Percentiles rank a stretch among this genome's conserved stretches.
Conservation (phyloP, 2,113 vertebrate species). For the Carassius carassius region DNA sequence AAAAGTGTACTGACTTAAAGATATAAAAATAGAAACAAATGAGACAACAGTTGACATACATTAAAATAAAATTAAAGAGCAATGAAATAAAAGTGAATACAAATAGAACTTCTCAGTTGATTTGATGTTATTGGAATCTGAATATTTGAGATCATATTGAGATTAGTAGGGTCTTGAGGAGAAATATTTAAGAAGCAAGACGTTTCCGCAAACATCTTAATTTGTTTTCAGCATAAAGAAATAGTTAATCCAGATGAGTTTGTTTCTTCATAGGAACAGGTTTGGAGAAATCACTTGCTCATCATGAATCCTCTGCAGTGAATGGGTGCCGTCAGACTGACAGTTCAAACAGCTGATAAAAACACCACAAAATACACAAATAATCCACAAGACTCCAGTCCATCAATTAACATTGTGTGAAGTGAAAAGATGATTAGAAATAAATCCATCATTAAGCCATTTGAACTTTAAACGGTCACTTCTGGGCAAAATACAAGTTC, state of each 20-base stretch:
- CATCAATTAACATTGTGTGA: background rate
- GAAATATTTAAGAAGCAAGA: background rate
- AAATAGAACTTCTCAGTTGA: background rate
- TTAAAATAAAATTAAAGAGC: background rate
- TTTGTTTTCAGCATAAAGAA: background rate
- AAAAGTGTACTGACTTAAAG: background rate
- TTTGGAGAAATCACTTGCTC: background rate
- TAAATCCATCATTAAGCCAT: background rate
- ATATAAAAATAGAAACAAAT: slow-evolving; percentile 12
- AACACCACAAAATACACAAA: background rate
- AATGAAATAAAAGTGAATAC: background rate
- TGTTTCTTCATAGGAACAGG: background rate
- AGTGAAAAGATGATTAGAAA: background rate
- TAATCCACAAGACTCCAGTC: background rate
- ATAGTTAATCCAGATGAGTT: background rate
- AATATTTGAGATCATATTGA: background rate
- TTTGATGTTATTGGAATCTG: no score
- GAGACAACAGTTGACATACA: background rate
- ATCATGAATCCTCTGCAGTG: background rate
- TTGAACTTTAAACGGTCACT: no score
- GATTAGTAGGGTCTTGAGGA: background rate
- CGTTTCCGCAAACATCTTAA: background rate
- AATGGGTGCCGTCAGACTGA: background rate
- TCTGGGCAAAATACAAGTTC: no score
- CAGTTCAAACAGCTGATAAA: background rate